Evolutionary conservation across 2,888 invertebrate genomes (phyloP).

Genomic region (Archaeoteleia sp.): DNA sequence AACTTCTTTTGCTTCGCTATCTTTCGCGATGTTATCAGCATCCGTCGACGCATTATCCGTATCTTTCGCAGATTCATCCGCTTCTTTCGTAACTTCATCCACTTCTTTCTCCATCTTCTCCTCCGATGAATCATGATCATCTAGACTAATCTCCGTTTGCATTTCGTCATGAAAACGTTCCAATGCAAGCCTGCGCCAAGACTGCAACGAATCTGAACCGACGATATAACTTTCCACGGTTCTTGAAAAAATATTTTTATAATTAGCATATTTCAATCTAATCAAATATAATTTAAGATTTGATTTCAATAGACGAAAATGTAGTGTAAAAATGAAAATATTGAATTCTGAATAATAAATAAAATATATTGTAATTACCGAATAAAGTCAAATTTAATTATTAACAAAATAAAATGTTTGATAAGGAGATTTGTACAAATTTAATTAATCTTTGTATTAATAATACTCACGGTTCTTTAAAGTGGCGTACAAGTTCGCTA

Average conservation of each 20-base stretch:
- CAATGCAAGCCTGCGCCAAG: constrained; percentile 76
- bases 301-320: background rate
- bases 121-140: constrained; percentile 54
- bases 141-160: constrained; percentile 56
- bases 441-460: too few relatives aligned
- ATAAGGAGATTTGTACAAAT: too few relatives aligned
- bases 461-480: constrained; percentile 69
- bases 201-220: constrained; percentile 77
- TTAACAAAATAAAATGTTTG: constrained; percentile 1
- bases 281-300: background rate
- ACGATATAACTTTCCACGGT: constrained; percentile 75
- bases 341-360: too few relatives aligned
- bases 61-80: constrained; percentile 37
- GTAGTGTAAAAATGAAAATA: too few relatives aligned
- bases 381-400: too few relatives aligned
- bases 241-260: constrained; percentile 11
- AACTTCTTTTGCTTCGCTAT: too few relatives aligned
- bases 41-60: constrained; percentile 14
- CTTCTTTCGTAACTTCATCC: constrained; percentile 38
- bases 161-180: constrained; percentile 65
- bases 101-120: constrained; percentile 52
- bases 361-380: too few relatives aligned
- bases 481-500: constrained; percentile 71
- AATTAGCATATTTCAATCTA: background rate
- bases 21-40: constrained; percentile 15